Evolutionary conservation across 37 sponge, comb jelly and placozoan species (phyloP).

Genomic region (Chondrilla cf. caribensis): DNA sequence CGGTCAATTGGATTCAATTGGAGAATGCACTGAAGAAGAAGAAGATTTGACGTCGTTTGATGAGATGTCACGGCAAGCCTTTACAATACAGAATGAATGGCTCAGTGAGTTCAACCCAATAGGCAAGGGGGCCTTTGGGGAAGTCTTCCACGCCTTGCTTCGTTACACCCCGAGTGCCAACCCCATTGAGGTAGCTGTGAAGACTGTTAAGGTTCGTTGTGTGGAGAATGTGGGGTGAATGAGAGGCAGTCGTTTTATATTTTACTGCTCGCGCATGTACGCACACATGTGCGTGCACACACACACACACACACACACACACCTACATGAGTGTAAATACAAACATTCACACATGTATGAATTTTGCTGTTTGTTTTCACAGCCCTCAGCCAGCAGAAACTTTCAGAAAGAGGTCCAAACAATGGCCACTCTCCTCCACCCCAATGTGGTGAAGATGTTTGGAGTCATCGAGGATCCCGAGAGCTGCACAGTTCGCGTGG

Average conservation of each 20-base stretch:
- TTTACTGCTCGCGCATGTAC: background rate
- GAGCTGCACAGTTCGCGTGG: slow-evolving; percentile 31
- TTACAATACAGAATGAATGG: background rate
- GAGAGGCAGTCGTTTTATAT: background rate
- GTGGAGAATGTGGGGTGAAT: background rate
- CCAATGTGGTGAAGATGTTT: slow-evolving; percentile 24
- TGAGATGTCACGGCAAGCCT: background rate
- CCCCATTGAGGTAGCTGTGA: slow-evolving; percentile 19
- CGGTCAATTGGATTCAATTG: too few relatives aligned
- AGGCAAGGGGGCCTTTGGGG: slow-evolving; percentile 5
- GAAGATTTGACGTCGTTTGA: background rate
- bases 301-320: background rate
- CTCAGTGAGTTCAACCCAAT: background rate
- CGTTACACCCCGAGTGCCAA: background rate
- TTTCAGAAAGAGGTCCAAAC: slow-evolving; percentile 2
- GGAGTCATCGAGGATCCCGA: background rate
- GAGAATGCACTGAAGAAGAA: too few relatives aligned
- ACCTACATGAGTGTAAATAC: background rate
- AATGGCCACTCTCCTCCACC: slow-evolving; percentile 17
- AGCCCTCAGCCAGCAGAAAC: background rate
- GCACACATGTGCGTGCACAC: background rate
- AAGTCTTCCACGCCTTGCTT: background rate
- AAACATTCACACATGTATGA: background rate
- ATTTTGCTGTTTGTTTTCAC: background rate
- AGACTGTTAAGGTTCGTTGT: background rate